Evolutionary conservation across 2,888 invertebrate species (phyloP).

Genomic region (Argyresthia albistria): DNA sequence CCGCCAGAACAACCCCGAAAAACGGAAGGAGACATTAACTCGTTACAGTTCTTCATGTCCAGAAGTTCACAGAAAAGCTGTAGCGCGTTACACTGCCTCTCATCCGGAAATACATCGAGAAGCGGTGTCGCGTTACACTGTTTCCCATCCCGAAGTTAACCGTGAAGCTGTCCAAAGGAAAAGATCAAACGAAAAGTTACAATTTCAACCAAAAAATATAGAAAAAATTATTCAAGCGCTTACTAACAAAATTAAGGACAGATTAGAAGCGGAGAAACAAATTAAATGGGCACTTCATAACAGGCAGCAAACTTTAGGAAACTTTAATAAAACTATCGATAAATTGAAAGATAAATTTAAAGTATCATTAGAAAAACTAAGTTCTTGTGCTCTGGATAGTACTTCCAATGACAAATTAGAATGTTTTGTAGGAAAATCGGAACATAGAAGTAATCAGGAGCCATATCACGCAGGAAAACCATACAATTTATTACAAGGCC

Average conservation of each 20-base stretch:
- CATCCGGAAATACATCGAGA: too few species aligned
- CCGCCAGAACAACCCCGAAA: too few species aligned
- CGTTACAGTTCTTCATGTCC: too few species aligned
- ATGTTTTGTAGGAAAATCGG: constrained; percentile 8
- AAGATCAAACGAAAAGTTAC: constrained; percentile 7
- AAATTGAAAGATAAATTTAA: constrained; percentile 7
- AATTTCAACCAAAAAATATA: constrained; percentile 4
- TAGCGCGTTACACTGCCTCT: too few species aligned
- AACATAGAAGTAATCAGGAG: constrained; percentile 5
- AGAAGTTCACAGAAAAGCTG: too few species aligned
- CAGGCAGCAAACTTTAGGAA: too few species aligned
- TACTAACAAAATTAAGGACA: constrained; percentile 8
- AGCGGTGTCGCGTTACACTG: too few species aligned
- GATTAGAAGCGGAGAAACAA: constrained; percentile 10
- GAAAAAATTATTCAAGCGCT: constrained; percentile 8
- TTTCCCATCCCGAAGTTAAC: too few species aligned
- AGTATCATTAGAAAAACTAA: constrained; percentile 6
- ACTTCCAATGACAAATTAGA: constrained; percentile 8
- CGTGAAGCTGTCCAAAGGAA: too few species aligned
- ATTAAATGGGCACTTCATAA: constrained; percentile 8
- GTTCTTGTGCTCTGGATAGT: constrained; percentile 1
- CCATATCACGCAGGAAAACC: constrained; percentile 6
- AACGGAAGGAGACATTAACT: too few species aligned
- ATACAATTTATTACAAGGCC: not conserved
- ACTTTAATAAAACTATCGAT: constrained; percentile 6